Base-by-base conservation (phyloP, 1,140 invertebrate species). In the Goniozus legneri region DNA sequence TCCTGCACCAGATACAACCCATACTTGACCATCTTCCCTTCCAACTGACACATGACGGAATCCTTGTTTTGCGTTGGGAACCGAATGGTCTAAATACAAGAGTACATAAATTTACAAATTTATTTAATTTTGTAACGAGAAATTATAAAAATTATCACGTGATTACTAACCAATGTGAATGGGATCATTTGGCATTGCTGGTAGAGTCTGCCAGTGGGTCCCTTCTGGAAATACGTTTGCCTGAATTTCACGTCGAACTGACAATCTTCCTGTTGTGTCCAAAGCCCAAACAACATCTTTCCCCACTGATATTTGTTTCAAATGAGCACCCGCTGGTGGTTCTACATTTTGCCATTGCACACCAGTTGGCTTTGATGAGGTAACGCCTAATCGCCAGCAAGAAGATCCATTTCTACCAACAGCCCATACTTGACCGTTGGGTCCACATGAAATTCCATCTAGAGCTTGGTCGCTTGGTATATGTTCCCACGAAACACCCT, bases 401-500 rank as follows among this genome's bases (percentile, higher is more conserved):
- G 88, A 81, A 51, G 89, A 89, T 24, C 91, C 91, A 76, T 91
- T 92, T 55, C 83, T 82, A 1, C 87, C 88, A 19, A 91, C 82
- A 2, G 86, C 88, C 92, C 92, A 95, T n/a, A 93, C 82, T 57
- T 87, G 82, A 18, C 79, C 73, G 18, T 79, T 75, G 7, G 82
- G 82, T 20, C 85, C 80, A 40, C 82, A 82, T 54, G 84, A 89
- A 39, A 92, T 87, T 44, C 81, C 82, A 15, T 82, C 78, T 21
- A 93, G 73, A 4, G 87, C 77, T 68, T 91, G 87, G 60, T 91
- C 87, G 53, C 84, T 85, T 24, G 84, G 80, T 58, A 82, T 70
- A 55, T 91, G 87, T 65, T 89, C 86, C 90, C 90, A 94, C 30
- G 81, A 80, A 18, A 79, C 71, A 14, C 89, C 88, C 83, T 86